phyloP scores from a whole-genome alignment of 1,140 invertebrate genomes.

The Anthonomus grandis region DNA sequence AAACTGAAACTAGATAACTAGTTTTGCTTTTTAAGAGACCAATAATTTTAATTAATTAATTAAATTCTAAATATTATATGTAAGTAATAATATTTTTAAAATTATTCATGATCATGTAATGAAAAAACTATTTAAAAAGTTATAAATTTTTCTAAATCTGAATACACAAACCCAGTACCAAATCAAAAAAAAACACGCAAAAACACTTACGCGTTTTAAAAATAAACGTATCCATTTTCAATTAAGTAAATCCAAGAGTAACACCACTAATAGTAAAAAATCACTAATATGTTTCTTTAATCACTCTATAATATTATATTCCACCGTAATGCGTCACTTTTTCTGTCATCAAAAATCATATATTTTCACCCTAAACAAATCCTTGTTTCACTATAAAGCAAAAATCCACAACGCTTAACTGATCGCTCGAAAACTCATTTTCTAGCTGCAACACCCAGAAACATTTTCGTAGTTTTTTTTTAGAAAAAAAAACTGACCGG shows the following conservation, averaged over 20 bases:
- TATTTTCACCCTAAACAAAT: slow-evolving; percentile 6
- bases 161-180: too few species aligned
- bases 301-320: slow-evolving; percentile 5
- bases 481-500: slow-evolving; percentile 1
- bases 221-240: slow-evolving; percentile 15
- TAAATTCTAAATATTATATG: too few species aligned
- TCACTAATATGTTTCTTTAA: slow-evolving; percentile 8
- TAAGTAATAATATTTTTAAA: too few species aligned
- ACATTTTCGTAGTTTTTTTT: background rate
- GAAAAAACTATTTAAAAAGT: background rate
- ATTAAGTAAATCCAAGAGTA: slow-evolving; percentile 2
- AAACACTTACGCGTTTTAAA: slow-evolving; percentile 12
- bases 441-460: background rate
- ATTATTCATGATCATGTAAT: too few species aligned
- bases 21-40: too few species aligned
- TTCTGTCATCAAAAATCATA: background rate
- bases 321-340: slow-evolving; percentile 17
- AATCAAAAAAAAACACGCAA: background rate
- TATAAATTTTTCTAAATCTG: too few species aligned
- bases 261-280: slow-evolving; percentile 9
- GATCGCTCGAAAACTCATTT: slow-evolving; percentile 12
- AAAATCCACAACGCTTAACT: slow-evolving; percentile 9
- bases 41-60: too few species aligned
- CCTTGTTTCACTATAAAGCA: background rate
- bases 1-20: too few species aligned